These are phyloP conservation scores for Glyphotaelius pellucidus DNA, from an alignment of 2,888 invertebrate species.

Conservation along the genomic window DNA sequence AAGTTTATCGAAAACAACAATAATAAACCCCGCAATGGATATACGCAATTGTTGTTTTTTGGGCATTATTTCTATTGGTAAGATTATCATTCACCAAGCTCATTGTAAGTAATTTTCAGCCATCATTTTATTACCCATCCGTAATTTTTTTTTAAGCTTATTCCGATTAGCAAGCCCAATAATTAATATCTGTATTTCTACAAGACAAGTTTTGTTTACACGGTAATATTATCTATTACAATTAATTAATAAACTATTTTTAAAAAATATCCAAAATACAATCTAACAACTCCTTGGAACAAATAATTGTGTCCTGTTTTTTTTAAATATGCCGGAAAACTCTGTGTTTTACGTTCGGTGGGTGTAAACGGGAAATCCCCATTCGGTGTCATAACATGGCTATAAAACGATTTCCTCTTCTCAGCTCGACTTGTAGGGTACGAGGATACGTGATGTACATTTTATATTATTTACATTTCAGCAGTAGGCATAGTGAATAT, in stretches of 20 bases:
- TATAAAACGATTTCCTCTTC: conserved; percentile 62
- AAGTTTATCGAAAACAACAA: background rate
- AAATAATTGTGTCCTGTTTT: background rate
- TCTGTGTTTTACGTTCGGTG: background rate
- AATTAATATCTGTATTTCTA: background rate
- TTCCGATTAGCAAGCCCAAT: background rate
- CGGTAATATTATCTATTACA: no score
- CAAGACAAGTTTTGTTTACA: no score
- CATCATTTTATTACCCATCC: no score
- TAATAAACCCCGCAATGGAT: background rate
- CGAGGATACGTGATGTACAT: conserved; percentile 43
- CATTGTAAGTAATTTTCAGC: background rate
- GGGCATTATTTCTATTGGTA: background rate
- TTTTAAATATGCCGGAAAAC: background rate
- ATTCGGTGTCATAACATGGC: conserved; percentile 61
- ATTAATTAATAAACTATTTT: no score
- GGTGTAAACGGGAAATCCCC: conserved; percentile 53
- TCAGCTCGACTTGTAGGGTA: conserved; percentile 22
- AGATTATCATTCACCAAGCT: background rate
- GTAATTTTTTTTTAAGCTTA: no score
- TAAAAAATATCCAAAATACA: background rate
- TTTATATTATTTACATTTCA: background rate
- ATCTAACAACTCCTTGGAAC: background rate
- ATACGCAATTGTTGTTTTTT: background rate
- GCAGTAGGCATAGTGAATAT: background rate